Evolutionary conservation across 1,140 invertebrate genomes (phyloP).

Genomic region (Lepidotrigona ventralis): DNA sequence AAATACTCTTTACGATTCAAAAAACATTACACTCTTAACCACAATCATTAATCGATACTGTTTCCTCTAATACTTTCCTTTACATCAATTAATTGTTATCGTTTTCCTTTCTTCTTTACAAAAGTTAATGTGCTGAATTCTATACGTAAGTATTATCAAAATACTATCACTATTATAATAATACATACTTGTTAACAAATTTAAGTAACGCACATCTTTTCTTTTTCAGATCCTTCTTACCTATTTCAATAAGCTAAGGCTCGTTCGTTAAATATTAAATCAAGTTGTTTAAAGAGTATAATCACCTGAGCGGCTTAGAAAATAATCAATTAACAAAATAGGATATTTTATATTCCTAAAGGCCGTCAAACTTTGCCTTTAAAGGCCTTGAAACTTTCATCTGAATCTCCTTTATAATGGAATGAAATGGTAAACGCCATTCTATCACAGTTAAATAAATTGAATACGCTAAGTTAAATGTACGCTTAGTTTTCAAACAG

Average conservation of each 20-base stretch:
- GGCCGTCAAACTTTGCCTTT: not conserved
- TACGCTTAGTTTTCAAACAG: conserved; percentile 16
- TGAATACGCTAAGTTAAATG: not conserved
- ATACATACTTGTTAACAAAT: conserved; percentile 5
- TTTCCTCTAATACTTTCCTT: not conserved
- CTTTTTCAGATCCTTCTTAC: not conserved
- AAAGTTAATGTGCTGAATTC: conserved; percentile 8
- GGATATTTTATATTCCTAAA: conserved; percentile 1
- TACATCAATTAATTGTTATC: not conserved
- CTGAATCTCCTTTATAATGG: conserved; percentile 3
- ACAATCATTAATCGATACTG: conserved; percentile 28
- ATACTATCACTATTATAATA: conserved; percentile 30
- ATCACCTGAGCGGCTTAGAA: not conserved
- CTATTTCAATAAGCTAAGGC: not conserved
- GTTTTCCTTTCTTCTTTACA: not conserved
- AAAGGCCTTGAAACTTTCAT: not conserved
- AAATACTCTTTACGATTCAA: conserved; percentile 23
- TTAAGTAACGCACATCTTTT: not conserved
- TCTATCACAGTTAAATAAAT: conserved; percentile 63
- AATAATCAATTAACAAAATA: conserved; percentile 13
- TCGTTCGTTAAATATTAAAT: not conserved
- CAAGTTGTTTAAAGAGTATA: not conserved
- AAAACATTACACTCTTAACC: conserved; percentile 39
- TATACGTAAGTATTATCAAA: conserved; percentile 23
- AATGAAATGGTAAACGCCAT: conserved; percentile 51